Percentiles rank a stretch among this genome's conserved stretches.
phyloP scores from a whole-genome alignment of 1,140 invertebrate genomes.

The Choristoneura fumiferana region DNA sequence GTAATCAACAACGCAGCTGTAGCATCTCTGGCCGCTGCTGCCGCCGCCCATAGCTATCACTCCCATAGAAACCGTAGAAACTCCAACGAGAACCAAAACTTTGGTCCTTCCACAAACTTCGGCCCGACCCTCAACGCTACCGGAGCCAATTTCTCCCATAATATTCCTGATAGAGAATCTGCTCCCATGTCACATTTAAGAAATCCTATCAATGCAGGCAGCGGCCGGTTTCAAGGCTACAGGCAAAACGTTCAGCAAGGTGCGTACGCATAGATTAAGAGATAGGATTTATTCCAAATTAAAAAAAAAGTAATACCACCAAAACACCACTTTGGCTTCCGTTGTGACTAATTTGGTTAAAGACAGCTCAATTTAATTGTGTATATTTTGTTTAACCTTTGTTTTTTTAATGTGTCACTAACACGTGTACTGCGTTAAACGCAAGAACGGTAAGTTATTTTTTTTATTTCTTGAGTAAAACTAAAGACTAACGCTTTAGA shows the following conservation, averaged over 20 bases:
- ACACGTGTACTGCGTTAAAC: conserved; percentile 26
- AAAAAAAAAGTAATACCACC: conserved; percentile 43
- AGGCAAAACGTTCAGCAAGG: conserved; percentile 76
- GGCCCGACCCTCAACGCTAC: conserved; percentile 69
- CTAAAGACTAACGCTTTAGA: conserved; percentile 58
- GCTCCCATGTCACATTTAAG: conserved; percentile 74
- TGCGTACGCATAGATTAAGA: conserved; percentile 64
- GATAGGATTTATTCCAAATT: conserved; percentile 65
- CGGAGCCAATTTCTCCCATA: conserved; percentile 61
- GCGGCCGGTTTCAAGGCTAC: conserved; percentile 66
- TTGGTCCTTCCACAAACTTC: conserved; percentile 58
- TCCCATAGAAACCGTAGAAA: conserved; percentile 70
- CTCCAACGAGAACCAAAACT: conserved; percentile 70
- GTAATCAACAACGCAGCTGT: conserved; percentile 76
- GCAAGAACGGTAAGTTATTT: conserved; percentile 54
- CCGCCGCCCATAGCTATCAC: conserved; percentile 71
- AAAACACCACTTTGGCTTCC: conserved; percentile 63
- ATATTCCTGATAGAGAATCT: conserved; percentile 63
- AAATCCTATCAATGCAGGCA: conserved; percentile 64
- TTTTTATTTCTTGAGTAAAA: conserved; percentile 31
- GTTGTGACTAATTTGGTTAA: conserved; percentile 65
- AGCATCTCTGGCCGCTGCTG: conserved; percentile 70
- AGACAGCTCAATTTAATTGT: conserved; percentile 65
- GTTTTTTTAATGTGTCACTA: conserved; percentile 53
- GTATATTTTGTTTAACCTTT: conserved; percentile 41